These are phyloP conservation scores for Solen grandis DNA, from an alignment of 1,140 invertebrate genomes.

Conservation along the genomic window DNA sequence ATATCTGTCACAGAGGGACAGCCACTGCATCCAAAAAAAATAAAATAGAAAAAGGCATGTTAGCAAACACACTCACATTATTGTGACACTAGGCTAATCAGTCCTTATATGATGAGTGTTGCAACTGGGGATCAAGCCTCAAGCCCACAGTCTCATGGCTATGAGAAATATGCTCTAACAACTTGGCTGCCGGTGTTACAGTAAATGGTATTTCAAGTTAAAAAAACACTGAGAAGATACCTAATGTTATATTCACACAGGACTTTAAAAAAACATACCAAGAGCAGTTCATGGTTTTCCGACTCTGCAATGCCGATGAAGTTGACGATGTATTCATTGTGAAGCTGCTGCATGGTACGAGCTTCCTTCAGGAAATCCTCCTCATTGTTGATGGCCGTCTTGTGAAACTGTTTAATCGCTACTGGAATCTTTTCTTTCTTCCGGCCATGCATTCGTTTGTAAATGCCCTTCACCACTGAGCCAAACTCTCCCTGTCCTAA, in stretches of 20 bases:
- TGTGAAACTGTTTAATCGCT: slow-evolving; percentile 91
- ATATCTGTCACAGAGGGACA: too few relatives aligned
- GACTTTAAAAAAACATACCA: slow-evolving; percentile 84
- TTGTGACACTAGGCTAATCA: too few relatives aligned
- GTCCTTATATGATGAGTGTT: too few relatives aligned
- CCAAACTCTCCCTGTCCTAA: slow-evolving; percentile 96
- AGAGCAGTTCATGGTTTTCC: slow-evolving; percentile 86
- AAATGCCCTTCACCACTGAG: slow-evolving; percentile 89
- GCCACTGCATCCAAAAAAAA: neutral
- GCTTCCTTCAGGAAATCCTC: slow-evolving; percentile 87
- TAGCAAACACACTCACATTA: too few relatives aligned
- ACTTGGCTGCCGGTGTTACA: too few relatives aligned
- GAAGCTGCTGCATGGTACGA: slow-evolving; percentile 92
- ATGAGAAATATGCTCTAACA: too few relatives aligned
- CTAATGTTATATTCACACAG: too few relatives aligned
- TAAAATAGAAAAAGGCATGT: neutral
- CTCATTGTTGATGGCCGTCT: slow-evolving; percentile 69
- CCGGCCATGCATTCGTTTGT: slow-evolving; percentile 71
- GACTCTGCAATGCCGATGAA: slow-evolving; percentile 90
- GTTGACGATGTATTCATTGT: slow-evolving; percentile 93
- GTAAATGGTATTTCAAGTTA: too few relatives aligned
- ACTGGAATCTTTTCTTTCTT: slow-evolving; percentile 82
- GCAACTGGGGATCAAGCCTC: too few relatives aligned
- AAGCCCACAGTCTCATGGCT: too few relatives aligned
- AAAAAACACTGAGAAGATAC: too few relatives aligned